Evolutionary conservation across 64 coral and sea anemone genomes (phyloP).

Genomic region (Catalaphyllia jardinei): DNA sequence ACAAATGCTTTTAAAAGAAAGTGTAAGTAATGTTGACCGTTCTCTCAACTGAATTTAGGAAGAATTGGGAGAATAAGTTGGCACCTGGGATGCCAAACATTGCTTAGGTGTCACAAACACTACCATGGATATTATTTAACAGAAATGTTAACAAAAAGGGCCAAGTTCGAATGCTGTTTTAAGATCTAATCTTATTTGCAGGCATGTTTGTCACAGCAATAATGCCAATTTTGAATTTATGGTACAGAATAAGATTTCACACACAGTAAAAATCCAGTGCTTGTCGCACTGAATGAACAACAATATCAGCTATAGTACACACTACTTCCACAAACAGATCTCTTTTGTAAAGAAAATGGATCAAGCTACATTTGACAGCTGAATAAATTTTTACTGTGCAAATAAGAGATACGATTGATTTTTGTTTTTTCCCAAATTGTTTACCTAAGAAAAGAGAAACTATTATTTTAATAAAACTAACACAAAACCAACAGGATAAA

Average conservation of each 20-base stretch:
- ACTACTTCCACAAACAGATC: neutral
- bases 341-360: neutral
- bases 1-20: neutral
- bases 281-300: neutral
- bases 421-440: conserved; percentile 7
- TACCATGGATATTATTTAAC: neutral
- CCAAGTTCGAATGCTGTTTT: neutral
- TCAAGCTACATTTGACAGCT: conserved; percentile 15
- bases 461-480: conserved; percentile 19
- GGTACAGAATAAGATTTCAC: neutral
- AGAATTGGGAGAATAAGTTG: neutral
- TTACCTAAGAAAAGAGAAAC: conserved; percentile 14
- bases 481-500: neutral
- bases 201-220: neutral
- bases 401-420: conserved; percentile 12
- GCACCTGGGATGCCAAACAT: conserved; percentile 11
- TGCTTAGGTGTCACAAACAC: neutral
- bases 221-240: too few species aligned
- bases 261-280: neutral
- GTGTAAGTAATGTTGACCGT: neutral
- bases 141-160: conserved; percentile 5
- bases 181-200: neutral
- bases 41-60: neutral
- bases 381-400: neutral
- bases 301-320: neutral